Evolutionary conservation across 2,797 vertebrate genomes (phyloP).

Genomic region (Schizopygopsis pylzovi): DNA sequence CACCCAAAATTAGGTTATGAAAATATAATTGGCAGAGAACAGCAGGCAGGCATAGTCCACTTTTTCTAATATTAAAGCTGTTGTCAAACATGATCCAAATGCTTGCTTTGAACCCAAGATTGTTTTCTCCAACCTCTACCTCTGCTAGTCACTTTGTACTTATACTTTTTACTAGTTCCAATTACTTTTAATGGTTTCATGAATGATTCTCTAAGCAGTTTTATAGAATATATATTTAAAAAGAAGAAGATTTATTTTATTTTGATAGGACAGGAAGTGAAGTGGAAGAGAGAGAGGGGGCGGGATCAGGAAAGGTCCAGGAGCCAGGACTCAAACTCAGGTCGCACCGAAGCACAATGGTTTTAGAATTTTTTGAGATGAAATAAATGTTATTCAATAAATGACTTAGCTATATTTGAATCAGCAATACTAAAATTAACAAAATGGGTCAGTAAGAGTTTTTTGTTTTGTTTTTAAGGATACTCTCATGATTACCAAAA

Average conservation of each 20-base stretch:
- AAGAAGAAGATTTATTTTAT: no score
- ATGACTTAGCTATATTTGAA: neutral
- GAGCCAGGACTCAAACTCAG: no score
- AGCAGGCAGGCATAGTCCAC: conserved; percentile 15
- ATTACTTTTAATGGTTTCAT: neutral
- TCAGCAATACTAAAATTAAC: neutral
- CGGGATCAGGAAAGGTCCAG: no score
- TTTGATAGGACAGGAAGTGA: no score
- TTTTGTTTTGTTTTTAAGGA: no score
- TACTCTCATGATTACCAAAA: no score
- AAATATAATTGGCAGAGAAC: conserved; percentile 19
- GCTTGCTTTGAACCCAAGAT: neutral
- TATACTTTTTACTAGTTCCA: neutral
- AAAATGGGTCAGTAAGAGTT: no score
- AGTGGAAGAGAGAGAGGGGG: no score
- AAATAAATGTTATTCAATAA: neutral
- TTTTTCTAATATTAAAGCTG: neutral
- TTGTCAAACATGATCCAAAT: neutral
- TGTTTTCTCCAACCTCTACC: neutral
- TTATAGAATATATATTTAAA: neutral
- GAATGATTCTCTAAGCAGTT: neutral
- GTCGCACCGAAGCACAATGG: no score
- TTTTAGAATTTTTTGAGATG: neutral
- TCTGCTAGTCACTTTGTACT: neutral
- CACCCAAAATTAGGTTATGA: conserved; percentile 26